Evolutionary conservation across 2,888 invertebrate genomes (phyloP).

Genomic region (Cerastis rubricosa): DNA sequence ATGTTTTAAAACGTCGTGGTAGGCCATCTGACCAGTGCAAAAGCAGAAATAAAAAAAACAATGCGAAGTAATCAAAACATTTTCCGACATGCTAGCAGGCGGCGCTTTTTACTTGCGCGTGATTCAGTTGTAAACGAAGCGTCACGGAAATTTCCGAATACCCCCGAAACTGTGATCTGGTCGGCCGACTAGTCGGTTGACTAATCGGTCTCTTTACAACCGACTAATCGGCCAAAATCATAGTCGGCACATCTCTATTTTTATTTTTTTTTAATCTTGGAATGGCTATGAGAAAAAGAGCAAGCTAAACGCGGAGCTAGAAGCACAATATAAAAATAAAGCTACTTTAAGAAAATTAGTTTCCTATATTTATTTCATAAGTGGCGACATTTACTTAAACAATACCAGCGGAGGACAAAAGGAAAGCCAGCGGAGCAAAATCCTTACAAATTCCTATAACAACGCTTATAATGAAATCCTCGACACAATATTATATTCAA

Average conservation of each 20-base stretch:
- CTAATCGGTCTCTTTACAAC: too few relatives aligned
- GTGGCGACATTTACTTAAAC: constrained; percentile 46
- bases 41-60: too few relatives aligned
- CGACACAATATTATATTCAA: constrained; percentile 52
- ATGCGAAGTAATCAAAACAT: too few relatives aligned
- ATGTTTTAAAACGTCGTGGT: too few relatives aligned
- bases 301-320: background rate
- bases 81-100: too few relatives aligned
- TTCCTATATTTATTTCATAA: constrained; percentile 50
- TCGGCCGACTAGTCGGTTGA: too few relatives aligned
- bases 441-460: constrained; percentile 59
- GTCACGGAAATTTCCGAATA: too few relatives aligned
- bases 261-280: background rate
- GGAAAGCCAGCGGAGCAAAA: constrained; percentile 39
- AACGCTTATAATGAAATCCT: constrained; percentile 58
- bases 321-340: constrained; percentile 16
- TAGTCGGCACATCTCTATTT: background rate
- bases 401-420: constrained; percentile 49
- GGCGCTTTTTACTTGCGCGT: too few relatives aligned
- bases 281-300: background rate
- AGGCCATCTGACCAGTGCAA: too few relatives aligned
- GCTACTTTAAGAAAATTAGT: constrained; percentile 38
- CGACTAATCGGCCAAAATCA: too few relatives aligned
- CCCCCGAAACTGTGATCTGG: too few relatives aligned
- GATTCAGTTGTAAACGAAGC: too few relatives aligned